Base-by-base conservation (phyloP, 2,888 invertebrate genomes). In the Aphrophora alni region DNA sequence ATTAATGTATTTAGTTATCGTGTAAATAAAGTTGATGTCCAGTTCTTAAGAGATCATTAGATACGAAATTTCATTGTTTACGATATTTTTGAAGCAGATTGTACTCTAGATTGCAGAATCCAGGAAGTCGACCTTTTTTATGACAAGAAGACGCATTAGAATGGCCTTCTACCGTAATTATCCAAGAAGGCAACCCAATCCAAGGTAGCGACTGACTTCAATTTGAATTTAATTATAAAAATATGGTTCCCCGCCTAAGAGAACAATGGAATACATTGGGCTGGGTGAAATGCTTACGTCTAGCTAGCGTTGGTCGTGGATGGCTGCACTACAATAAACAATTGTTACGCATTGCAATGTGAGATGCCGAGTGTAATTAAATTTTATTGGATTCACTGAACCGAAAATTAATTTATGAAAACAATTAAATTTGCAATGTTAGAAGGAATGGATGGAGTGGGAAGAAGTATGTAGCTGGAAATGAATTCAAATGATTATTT, bases 181-280 rank as follows among this genome's bases (percentile, higher is more conserved):
- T 59, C 59, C 59, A 33, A 33, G 33, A 33, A 33, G 8, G 33
- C 33, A 33, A 33, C 33, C 33, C 33, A 33, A 33, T 33, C 33
- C 33, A 59, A 59, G 59, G 59, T 21, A 59, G 59, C 59, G 59
- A 12, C 59, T 59, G 59, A n/a, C 59, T 59, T 77, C 77, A 77
- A 77, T 77, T 77, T 77, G 69, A 77, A 77, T 77, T 77, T 68
- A 77, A 77, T 77, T 77, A 77, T 44, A 75, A 77, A 69, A 68
- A 70, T 38, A 25, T 38, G 33, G 69, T 17, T 21, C 76, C 69
- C 77, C 77, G 69, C 77, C 77, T 38, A 26, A 25, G 38, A 27
- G 75, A 51, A 75, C 59, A 59, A 59, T 59, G 21, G 59, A n/a
- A 59, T 2, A 21, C 59, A 21, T 59, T 59, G 59, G 59, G 59